Conservation (phyloP, 2,113 vertebrate genomes). For the Nesogale talazaci region DNA sequence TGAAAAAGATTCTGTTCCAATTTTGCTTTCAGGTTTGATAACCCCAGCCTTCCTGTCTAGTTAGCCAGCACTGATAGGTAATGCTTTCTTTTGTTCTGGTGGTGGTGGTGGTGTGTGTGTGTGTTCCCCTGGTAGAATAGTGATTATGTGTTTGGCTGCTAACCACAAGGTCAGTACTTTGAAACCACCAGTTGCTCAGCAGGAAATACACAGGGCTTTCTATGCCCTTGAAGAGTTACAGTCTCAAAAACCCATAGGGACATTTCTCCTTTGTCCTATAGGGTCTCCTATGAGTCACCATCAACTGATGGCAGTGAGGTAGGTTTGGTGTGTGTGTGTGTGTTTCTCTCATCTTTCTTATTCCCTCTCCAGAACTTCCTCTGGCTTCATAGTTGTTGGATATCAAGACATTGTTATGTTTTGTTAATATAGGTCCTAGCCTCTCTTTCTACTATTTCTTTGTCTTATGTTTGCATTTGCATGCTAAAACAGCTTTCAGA, state of each 20-base stretch:
- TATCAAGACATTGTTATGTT: background rate
- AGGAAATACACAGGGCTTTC: no score
- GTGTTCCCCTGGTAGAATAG: no score
- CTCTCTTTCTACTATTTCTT: conserved; percentile 30
- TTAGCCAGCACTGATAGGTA: background rate
- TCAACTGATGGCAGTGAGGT: no score
- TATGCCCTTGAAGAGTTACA: no score
- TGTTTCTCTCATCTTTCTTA: background rate
- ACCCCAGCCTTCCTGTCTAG: background rate
- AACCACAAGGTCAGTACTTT: no score
- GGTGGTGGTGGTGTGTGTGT: no score
- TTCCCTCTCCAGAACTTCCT: background rate
- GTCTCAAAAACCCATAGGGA: no score
- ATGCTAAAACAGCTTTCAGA: background rate
- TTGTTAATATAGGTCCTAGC: background rate
- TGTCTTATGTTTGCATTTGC: background rate
- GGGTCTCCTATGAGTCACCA: no score
- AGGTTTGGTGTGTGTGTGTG: no score
- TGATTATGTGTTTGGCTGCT: no score
- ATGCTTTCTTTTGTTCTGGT: background rate
- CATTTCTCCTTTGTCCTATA: no score
- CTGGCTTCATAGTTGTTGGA: background rate
- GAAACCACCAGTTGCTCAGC: no score
- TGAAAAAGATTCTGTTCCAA: background rate
- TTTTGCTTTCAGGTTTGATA: background rate